A percentile compares a stretch with the other conserved stretches of the same genome.
Conservation (phyloP, 2,797 vertebrate genomes). For the Sarcoramphus papa region DNA sequence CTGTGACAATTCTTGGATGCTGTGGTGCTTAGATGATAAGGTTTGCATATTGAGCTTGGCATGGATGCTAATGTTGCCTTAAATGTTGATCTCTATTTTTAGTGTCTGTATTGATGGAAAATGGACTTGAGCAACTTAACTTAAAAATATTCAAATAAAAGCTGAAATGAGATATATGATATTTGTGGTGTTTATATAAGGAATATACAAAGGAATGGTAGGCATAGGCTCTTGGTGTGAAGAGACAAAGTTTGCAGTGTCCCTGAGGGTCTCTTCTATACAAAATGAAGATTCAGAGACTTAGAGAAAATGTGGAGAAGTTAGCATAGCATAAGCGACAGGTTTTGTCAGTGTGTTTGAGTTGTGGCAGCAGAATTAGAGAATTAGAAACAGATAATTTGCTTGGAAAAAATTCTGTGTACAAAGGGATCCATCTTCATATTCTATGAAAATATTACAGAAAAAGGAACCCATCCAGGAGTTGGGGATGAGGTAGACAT, state of each 20-base stretch:
- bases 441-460: background rate
- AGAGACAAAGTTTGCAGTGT: background rate
- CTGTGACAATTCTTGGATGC: slow-evolving; percentile 20
- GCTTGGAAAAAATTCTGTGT: background rate
- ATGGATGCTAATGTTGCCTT: slow-evolving; percentile 60
- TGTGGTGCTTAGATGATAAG: slow-evolving; percentile 4
- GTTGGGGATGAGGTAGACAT: background rate
- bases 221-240: background rate
- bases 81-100: slow-evolving; percentile 60
- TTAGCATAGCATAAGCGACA: background rate
- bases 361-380: background rate
- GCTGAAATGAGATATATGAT: background rate
- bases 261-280: background rate
- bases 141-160: slow-evolving; percentile 55
- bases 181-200: slow-evolving; percentile 20
- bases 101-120: slow-evolving; percentile 55
- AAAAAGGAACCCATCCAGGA: background rate
- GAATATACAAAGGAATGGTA: background rate
- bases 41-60: slow-evolving; percentile 45
- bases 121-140: slow-evolving; percentile 60
- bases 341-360: background rate
- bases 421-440: background rate
- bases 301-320: background rate
- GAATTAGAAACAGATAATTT: background rate
- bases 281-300: background rate